These are phyloP conservation scores for Drosophila setosimentum DNA, from an alignment of 2,888 invertebrate genomes.

Conservation along the genomic window DNA sequence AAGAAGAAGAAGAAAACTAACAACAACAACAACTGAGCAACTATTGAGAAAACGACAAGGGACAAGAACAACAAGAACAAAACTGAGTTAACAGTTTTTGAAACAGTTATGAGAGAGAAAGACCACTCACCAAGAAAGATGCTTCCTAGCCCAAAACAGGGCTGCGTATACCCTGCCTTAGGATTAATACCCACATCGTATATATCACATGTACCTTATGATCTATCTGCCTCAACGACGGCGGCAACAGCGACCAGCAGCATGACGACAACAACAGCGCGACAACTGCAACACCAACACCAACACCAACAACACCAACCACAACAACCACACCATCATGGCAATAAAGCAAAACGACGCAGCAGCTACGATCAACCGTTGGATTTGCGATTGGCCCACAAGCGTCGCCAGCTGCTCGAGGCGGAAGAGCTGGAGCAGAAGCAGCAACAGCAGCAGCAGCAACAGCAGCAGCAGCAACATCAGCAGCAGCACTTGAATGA, in stretches of 20 bases:
- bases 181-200: slow-evolving; percentile 86
- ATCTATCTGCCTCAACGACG: slow-evolving; percentile 86
- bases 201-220: slow-evolving; percentile 88
- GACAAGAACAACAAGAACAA: slow-evolving; percentile 1
- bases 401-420: slow-evolving; percentile 86
- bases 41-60: background rate
- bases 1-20: slow-evolving; percentile 1
- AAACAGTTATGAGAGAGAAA: slow-evolving; percentile 93
- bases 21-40: background rate
- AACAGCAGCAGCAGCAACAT: slow-evolving; percentile 1
- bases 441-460: background rate
- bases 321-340: slow-evolving; percentile 60
- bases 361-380: slow-evolving; percentile 90
- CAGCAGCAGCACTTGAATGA: slow-evolving; percentile 22
- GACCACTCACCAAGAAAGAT: slow-evolving; percentile 96
- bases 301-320: slow-evolving; percentile 42
- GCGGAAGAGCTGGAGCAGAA: slow-evolving; percentile 16
- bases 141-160: slow-evolving; percentile 91
- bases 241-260: slow-evolving; percentile 85
- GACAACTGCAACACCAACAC: slow-evolving; percentile 42
- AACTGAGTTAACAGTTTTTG: slow-evolving; percentile 29
- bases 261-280: slow-evolving; percentile 76
- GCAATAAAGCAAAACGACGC: slow-evolving; percentile 69
- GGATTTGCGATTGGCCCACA: slow-evolving; percentile 94
- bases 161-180: slow-evolving; percentile 90